These are phyloP conservation scores for Tubulanus polymorphus DNA, from an alignment of 2,888 invertebrate genomes.

Conservation along the genomic window DNA sequence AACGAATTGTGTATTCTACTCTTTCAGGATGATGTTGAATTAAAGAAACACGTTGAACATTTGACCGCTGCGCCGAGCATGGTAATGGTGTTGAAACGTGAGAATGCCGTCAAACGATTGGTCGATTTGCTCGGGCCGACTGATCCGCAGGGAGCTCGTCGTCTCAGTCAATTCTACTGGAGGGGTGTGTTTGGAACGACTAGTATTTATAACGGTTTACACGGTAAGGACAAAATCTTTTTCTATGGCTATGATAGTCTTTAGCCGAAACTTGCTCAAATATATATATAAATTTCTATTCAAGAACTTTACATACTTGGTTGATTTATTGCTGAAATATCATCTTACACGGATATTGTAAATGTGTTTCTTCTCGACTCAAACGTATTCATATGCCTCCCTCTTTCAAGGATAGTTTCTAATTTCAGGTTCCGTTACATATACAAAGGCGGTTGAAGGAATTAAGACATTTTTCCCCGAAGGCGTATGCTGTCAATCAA, in stretches of 20 bases:
- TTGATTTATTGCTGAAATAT: too few species aligned
- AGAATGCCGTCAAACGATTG: slow-evolving; percentile 43
- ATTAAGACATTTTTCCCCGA: slow-evolving; percentile 37
- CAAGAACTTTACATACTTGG: too few species aligned
- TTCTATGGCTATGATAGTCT: too few species aligned
- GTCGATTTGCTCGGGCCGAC: slow-evolving; percentile 40
- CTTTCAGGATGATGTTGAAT: slow-evolving; percentile 15
- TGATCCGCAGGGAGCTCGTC: slow-evolving; percentile 37
- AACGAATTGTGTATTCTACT: background rate
- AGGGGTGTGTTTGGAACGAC: slow-evolving; percentile 42
- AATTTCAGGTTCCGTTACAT: slow-evolving; percentile 28
- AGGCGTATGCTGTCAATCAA: slow-evolving; percentile 42
- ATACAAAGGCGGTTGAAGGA: slow-evolving; percentile 30
- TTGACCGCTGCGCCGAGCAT: slow-evolving; percentile 33
- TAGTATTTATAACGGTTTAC: slow-evolving; percentile 36
- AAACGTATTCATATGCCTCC: too few species aligned
- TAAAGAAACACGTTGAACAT: slow-evolving; percentile 26
- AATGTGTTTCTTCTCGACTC: too few species aligned
- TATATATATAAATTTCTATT: too few species aligned
- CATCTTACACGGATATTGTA: too few species aligned
- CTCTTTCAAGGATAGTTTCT: background rate
- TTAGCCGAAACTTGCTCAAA: too few species aligned
- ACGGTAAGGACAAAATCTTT: slow-evolving; percentile 28
- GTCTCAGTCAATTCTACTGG: slow-evolving; percentile 38
- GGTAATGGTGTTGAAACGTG: slow-evolving; percentile 35